Conservation (phyloP, 2,113 vertebrate species). For the Cairina moschata region DNA sequence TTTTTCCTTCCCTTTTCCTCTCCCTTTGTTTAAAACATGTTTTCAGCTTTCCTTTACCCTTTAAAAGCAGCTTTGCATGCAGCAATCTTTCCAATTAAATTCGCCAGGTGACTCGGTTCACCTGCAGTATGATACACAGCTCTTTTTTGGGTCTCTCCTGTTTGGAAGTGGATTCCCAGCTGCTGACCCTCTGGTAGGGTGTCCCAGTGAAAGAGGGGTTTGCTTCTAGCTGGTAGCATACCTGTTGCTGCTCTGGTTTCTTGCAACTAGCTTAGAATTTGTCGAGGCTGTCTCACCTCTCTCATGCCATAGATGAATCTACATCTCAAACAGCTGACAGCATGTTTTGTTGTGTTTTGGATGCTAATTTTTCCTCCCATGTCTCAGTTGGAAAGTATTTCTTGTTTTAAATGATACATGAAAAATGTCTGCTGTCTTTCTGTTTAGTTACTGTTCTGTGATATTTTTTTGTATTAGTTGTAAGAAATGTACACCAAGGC, state of each 20-base stretch:
- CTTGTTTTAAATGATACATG: slow-evolving; percentile 50
- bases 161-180: neutral
- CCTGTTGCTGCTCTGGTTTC: slow-evolving; percentile 9
- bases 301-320: slow-evolving; percentile 30
- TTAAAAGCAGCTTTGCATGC: slow-evolving; percentile 41
- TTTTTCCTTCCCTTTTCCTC: slow-evolving; percentile 51
- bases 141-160: neutral
- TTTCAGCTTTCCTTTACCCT: slow-evolving; percentile 66
- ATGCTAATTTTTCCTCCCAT: neutral
- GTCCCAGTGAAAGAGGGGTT: neutral
- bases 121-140: neutral
- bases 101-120: neutral
- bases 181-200: neutral
- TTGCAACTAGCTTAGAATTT: neutral
- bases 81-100: neutral
- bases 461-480: slow-evolving; percentile 30
- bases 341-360: slow-evolving; percentile 62
- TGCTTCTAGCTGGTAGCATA: neutral
- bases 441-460: slow-evolving; percentile 44
- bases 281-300: slow-evolving; percentile 25
- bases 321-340: slow-evolving; percentile 59
- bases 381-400: slow-evolving; percentile 46
- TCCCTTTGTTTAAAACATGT: slow-evolving; percentile 72
- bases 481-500: slow-evolving; percentile 49
- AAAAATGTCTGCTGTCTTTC: slow-evolving; percentile 42